Evolutionary conservation across 2,797 vertebrate genomes (phyloP).

Genomic region (Knipowitschia caucasica): DNA sequence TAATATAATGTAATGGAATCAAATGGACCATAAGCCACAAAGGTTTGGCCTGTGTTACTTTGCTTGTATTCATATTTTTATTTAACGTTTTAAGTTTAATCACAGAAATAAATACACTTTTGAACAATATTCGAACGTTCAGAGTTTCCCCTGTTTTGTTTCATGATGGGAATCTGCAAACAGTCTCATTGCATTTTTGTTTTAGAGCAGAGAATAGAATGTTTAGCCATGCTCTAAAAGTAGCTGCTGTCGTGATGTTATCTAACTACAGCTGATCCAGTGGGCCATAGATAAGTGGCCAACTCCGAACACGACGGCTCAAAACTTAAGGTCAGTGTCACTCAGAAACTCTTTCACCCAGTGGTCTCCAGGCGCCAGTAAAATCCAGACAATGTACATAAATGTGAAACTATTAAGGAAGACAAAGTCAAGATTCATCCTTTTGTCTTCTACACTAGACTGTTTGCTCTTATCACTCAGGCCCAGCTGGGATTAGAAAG

Average conservation of each 20-base stretch:
- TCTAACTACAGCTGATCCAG: conserved; percentile 50
- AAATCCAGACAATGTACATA: conserved; percentile 4
- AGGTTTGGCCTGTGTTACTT: too few species aligned
- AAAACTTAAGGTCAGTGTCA: conserved; percentile 43
- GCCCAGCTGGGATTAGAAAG: conserved; percentile 40
- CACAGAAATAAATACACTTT: too few species aligned
- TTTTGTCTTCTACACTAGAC: conserved; percentile 40
- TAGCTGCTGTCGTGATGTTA: conserved; percentile 53
- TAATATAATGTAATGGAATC: too few species aligned
- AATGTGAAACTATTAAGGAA: conserved; percentile 21
- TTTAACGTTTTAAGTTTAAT: too few species aligned
- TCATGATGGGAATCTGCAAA: conserved; percentile 26
- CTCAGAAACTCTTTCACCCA: conserved; percentile 16
- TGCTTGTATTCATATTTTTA: too few species aligned
- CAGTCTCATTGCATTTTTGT: conserved; percentile 28
- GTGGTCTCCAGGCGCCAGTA: conserved; percentile 17
- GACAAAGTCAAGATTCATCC: conserved; percentile 8
- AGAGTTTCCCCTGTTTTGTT: too few species aligned
- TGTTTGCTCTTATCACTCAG: conserved; percentile 35
- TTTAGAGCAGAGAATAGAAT: conserved; percentile 39
- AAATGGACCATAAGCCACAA: too few species aligned
- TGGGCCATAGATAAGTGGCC: conserved; percentile 43
- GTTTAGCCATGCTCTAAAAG: conserved; percentile 49
- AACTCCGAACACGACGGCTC: conserved; percentile 10
- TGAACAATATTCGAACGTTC: too few species aligned